A percentile compares a stretch with the other conserved stretches of the same genome.
These are phyloP conservation scores for Microcebus jonahi DNA, from an alignment of 2,113 vertebrate species.

Conservation along the genomic window DNA sequence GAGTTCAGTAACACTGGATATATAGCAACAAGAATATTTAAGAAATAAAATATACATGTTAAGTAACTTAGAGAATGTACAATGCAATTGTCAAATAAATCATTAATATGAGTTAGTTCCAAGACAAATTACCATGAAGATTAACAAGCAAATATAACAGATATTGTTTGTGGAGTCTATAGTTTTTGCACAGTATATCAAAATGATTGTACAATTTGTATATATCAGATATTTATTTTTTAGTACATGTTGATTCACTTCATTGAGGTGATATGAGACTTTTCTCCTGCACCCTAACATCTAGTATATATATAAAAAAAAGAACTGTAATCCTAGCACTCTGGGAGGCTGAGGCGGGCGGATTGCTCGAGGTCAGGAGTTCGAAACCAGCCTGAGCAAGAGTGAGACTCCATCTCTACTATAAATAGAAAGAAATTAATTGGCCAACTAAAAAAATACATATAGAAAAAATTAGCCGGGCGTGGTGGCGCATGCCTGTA, in stretches of 20 bases:
- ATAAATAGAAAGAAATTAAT: too few relatives aligned
- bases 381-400: too few relatives aligned
- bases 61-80: background rate
- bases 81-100: background rate
- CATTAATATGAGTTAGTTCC: background rate
- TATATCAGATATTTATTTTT: background rate
- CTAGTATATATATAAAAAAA: background rate
- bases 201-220: background rate
- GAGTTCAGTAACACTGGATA: background rate
- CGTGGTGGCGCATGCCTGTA: too few relatives aligned
- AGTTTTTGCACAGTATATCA: background rate
- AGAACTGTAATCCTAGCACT: too few relatives aligned
- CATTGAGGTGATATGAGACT: background rate
- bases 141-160: background rate
- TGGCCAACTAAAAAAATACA: too few relatives aligned
- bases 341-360: too few relatives aligned
- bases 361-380: too few relatives aligned
- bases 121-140: background rate
- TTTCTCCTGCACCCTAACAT: background rate
- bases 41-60: slow-evolving; percentile 6
- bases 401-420: too few relatives aligned
- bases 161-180: background rate
- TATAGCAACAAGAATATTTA: background rate
- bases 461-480: too few relatives aligned
- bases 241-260: slow-evolving; percentile 30